These are phyloP conservation scores for Dolichotis patagonum DNA, from an alignment of 2,113 vertebrate genomes.

Conservation along the genomic window DNA sequence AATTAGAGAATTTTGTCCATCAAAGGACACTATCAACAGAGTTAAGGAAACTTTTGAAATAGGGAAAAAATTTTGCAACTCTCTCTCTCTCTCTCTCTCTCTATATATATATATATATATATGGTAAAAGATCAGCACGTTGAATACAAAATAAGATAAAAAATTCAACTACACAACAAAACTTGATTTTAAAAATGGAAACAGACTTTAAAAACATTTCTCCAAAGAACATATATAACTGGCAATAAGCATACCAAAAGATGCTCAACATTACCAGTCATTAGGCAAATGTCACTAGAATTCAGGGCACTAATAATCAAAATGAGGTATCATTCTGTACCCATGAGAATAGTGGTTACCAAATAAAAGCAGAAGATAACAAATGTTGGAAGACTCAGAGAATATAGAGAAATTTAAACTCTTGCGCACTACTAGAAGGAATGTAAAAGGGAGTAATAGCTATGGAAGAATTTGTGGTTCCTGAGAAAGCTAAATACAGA, in stretches of 20 bases:
- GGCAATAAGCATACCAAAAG: background rate
- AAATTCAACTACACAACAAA: background rate
- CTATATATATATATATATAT: too few species aligned
- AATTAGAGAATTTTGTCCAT: background rate
- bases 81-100: too few species aligned
- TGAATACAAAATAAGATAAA: background rate
- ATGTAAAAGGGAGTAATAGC: background rate
- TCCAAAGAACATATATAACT: background rate
- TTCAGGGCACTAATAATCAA: background rate
- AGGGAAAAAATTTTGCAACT: background rate
- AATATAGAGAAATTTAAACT: background rate
- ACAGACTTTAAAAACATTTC: background rate
- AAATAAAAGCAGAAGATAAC: background rate
- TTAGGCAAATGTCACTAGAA: background rate
- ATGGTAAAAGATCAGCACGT: background rate
- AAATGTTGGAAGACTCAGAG: background rate
- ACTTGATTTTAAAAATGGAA: background rate
- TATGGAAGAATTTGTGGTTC: background rate
- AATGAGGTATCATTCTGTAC: background rate
- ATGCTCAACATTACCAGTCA: background rate
- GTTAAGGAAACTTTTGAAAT: background rate
- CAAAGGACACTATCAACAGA: background rate
- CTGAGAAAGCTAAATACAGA: constrained; percentile 13
- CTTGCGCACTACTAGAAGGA: background rate
- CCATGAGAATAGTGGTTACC: background rate